A percentile compares a stretch with the other conserved stretches of the same genome.
Conservation (phyloP, 2,797 vertebrate genomes). For the Streptopelia turtur region DNA sequence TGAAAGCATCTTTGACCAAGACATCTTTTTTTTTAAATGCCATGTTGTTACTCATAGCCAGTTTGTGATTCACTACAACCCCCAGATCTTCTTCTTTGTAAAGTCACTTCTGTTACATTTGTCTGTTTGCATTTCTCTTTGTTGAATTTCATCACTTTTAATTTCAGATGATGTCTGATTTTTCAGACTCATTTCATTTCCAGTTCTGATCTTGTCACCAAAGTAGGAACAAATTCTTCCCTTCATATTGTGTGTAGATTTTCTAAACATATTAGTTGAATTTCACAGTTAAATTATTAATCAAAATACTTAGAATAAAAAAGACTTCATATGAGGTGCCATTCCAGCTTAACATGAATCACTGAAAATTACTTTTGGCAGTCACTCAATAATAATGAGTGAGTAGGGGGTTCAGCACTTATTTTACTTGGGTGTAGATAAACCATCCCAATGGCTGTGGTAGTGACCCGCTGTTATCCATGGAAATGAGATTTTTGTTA, state of each 20-base stretch:
- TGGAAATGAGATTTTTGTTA: neutral
- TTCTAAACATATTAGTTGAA: neutral
- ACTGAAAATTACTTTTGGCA: neutral
- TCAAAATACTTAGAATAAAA: neutral
- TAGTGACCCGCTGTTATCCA: neutral
- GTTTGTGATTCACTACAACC: conserved; percentile 16
- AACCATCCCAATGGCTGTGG: neutral
- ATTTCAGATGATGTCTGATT: conserved; percentile 4
- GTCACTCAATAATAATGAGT: neutral
- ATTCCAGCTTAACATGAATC: neutral
- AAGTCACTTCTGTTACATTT: neutral
- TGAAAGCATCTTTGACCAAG: neutral
- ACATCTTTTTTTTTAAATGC: neutral
- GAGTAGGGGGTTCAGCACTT: neutral
- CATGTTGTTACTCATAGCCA: neutral
- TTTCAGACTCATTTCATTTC: neutral
- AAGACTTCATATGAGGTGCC: neutral
- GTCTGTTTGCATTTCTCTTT: neutral
- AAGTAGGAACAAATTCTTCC: neutral
- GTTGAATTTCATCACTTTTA: neutral
- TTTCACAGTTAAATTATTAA: neutral
- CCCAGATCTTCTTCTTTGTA: neutral
- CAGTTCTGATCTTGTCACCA: neutral
- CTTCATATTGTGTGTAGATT: neutral
- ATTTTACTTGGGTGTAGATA: neutral